These are phyloP conservation scores for Nannospalax galili DNA, from an alignment of 2,113 vertebrate genomes.

Conservation along the genomic window DNA sequence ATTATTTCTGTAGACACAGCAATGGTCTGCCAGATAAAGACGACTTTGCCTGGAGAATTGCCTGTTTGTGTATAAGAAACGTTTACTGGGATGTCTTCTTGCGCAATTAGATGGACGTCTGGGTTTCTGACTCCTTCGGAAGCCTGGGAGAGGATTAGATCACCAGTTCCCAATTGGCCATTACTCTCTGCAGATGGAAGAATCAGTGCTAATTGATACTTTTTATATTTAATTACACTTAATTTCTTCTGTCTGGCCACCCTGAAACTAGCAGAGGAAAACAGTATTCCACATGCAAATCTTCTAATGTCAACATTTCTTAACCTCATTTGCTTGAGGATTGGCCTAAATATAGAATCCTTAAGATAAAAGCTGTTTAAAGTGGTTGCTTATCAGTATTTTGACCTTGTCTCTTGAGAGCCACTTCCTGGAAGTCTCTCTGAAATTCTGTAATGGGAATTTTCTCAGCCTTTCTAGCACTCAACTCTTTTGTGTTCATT, in stretches of 20 bases:
- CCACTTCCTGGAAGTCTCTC: conserved; percentile 38
- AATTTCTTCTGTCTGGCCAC: conserved; percentile 90
- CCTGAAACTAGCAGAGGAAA: conserved; percentile 87
- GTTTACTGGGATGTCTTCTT: neutral
- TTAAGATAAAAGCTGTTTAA: conserved; percentile 38
- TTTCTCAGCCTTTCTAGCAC: neutral
- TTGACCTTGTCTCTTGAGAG: conserved; percentile 36
- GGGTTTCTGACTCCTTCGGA: conserved; percentile 50
- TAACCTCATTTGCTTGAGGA: conserved; percentile 85
- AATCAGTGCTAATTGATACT: conserved; percentile 90
- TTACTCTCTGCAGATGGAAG: conserved; percentile 83
- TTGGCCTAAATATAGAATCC: conserved; percentile 72
- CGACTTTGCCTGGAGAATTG: neutral
- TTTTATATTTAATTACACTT: conserved; percentile 88
- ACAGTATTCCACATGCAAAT: conserved; percentile 88
- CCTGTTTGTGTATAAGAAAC: neutral
- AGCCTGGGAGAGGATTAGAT: conserved; percentile 75
- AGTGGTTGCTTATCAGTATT: conserved; percentile 56
- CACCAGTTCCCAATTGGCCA: conserved; percentile 83
- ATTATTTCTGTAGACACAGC: neutral
- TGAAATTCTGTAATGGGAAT: conserved; percentile 32
- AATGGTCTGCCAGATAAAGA: neutral
- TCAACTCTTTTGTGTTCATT: neutral
- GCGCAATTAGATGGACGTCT: conserved; percentile 53
- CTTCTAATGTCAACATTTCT: conserved; percentile 85